Conservation (phyloP, 1,140 invertebrate genomes). For the Phortica variegata region DNA sequence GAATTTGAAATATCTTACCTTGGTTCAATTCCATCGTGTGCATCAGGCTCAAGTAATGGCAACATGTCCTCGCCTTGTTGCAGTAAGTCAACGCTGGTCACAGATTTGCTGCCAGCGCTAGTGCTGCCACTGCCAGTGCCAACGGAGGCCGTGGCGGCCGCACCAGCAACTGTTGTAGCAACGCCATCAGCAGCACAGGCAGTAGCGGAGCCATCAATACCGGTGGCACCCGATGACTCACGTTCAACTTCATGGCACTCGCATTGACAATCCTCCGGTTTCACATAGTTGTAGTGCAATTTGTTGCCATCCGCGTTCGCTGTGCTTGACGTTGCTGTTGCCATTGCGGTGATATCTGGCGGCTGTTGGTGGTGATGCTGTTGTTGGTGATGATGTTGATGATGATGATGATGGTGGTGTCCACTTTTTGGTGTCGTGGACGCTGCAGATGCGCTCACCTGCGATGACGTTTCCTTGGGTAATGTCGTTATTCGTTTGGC, state of each 20-base stretch:
- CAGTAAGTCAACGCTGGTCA: conserved; percentile 38
- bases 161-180: background rate
- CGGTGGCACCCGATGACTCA: conserved; percentile 23
- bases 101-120: conserved; percentile 35
- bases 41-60: conserved; percentile 43
- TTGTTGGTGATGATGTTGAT: conserved; percentile 38
- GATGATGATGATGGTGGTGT: conserved; percentile 27
- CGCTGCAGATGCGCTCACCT: background rate
- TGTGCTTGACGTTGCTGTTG: background rate
- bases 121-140: conserved; percentile 31
- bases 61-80: conserved; percentile 50
- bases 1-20: conserved; percentile 8
- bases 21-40: conserved; percentile 25
- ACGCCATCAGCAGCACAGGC: too few species aligned
- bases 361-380: conserved; percentile 23
- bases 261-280: conserved; percentile 79
- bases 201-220: too few species aligned
- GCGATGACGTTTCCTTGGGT: conserved; percentile 57
- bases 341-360: conserved; percentile 4
- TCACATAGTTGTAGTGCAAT: conserved; percentile 73
- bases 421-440: background rate
- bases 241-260: conserved; percentile 72
- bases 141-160: conserved; percentile 10
- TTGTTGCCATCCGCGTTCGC: conserved; percentile 22
- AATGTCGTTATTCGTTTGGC: conserved; percentile 79